phyloP scores from a whole-genome alignment of 2,113 vertebrate genomes.

The Nannobrachium achirus region DNA sequence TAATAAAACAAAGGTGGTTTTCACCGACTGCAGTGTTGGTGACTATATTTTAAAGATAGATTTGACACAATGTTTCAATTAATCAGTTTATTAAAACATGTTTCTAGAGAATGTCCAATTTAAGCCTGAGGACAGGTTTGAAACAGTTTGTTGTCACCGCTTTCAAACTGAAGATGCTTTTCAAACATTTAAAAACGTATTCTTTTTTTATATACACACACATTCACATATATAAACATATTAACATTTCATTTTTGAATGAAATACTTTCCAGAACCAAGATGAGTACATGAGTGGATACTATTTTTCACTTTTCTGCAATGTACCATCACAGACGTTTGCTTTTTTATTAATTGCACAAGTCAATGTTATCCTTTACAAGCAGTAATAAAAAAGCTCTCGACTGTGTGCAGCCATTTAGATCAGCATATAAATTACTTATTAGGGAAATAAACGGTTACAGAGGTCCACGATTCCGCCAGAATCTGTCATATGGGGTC shows the following conservation, averaged over 20 bases:
- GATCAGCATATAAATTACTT: neutral
- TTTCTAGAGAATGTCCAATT: slow-evolving; percentile 1
- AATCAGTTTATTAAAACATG: slow-evolving; percentile 40
- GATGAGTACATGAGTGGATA: slow-evolving; percentile 3
- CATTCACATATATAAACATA: slow-evolving; percentile 4
- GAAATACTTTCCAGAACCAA: slow-evolving; percentile 2
- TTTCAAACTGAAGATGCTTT: neutral
- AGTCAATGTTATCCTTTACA: slow-evolving; percentile 9
- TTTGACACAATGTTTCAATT: too few relatives aligned
- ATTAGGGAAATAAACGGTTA: neutral
- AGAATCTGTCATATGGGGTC: slow-evolving; percentile 17
- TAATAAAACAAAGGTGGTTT: too few relatives aligned
- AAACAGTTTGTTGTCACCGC: slow-evolving; percentile 10
- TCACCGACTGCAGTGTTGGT: too few relatives aligned
- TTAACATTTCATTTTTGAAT: neutral
- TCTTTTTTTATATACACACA: neutral
- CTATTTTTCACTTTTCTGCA: neutral
- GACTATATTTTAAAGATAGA: too few relatives aligned
- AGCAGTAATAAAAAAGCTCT: slow-evolving; percentile 11
- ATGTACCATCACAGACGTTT: slow-evolving; percentile 7
- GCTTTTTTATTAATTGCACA: neutral
- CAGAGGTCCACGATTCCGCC: slow-evolving; percentile 34
- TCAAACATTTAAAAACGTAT: neutral
- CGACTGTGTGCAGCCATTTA: slow-evolving; percentile 7
- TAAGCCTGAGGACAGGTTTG: slow-evolving; percentile 12